A percentile compares a stretch with the other conserved stretches of the same genome.
phyloP scores from a whole-genome alignment of 2,797 vertebrate genomes.

The Poliocrania exsul region DNA sequence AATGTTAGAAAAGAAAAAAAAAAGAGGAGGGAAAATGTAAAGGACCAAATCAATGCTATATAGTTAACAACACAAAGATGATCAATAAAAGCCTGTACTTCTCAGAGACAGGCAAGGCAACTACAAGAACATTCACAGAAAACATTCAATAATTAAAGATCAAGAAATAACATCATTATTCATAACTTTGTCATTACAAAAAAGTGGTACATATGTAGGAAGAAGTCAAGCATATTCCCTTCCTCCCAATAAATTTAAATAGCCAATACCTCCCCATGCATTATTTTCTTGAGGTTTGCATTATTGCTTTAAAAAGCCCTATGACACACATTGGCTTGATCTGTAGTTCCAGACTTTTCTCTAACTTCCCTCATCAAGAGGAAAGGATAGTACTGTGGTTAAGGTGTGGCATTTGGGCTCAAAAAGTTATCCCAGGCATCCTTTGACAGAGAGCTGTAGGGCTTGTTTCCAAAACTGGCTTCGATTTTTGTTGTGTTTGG shows the following conservation, averaged over 20 bases:
- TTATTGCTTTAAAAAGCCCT: background rate
- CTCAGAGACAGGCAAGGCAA: background rate
- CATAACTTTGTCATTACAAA: background rate
- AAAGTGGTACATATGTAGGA: background rate
- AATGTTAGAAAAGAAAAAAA: background rate
- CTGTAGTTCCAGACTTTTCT: background rate
- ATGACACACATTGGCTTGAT: background rate
- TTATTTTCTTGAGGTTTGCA: background rate
- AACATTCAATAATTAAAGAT: background rate
- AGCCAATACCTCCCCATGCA: background rate
- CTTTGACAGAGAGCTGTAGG: background rate
- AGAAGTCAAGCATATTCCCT: background rate
- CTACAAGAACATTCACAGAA: background rate
- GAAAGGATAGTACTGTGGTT: background rate
- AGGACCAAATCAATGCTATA: background rate
- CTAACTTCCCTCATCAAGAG: background rate
- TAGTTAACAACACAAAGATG: background rate
- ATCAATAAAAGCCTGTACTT: background rate
- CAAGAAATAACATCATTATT: constrained; percentile 1
- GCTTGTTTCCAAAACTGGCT: background rate
- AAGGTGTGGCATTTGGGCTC: background rate
- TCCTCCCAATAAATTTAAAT: background rate
- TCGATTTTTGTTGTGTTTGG: background rate
- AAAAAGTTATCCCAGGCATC: background rate
- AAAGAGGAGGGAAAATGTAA: background rate